Base-by-base conservation (phyloP, 2,113 vertebrate genomes). In the Phalacrocorax aristotelis region DNA sequence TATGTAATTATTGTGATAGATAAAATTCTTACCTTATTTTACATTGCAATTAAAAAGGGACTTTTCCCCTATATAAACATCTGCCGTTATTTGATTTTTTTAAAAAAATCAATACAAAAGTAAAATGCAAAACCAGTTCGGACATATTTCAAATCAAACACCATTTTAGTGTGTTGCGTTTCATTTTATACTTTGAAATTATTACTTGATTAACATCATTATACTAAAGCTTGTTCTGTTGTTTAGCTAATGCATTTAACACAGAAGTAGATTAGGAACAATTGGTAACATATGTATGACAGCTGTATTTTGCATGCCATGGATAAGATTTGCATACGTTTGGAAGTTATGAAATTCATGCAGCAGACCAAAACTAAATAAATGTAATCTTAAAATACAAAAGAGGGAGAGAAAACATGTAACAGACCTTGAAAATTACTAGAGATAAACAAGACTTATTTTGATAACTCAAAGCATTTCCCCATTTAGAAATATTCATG, bases 261-360 rank as follows among this genome's bases (percentile, higher is more conserved):
- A 65, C 5, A 92, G 51, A 72, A 90, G 51, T 83, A 87, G 79
- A 74, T 87, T 2, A 5, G 40, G 79, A 95, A 97, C 90, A 97
- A 97, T 88, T 32, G 55, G 17, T 79, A 79, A 91, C 77, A 18
- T 66, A 79, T 46, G 13, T 66, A 89, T 75, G 87, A 87, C 86
- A 94, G 83, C 49, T 87, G 68, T 83, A 88, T 92, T 97, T 96
- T 96, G 34, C 61, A 90, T 72, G 23, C 70, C 48, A 54, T 93
- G 69, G 75, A 80, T 79, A 83, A 82, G 66, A 97, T 96, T 96
- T 97, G 87, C 74, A n/a, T 81, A 81, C 54, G n/a, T 60, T 94
- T 96, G 62, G 96, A 76, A 91, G 93, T 94, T 74, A 75, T 4
- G 0, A 42, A 89, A 96, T 92, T 95, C 76, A 87, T 83, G 54